phyloP scores from a whole-genome alignment of 2,113 vertebrate species.

The Pavo muticus region DNA sequence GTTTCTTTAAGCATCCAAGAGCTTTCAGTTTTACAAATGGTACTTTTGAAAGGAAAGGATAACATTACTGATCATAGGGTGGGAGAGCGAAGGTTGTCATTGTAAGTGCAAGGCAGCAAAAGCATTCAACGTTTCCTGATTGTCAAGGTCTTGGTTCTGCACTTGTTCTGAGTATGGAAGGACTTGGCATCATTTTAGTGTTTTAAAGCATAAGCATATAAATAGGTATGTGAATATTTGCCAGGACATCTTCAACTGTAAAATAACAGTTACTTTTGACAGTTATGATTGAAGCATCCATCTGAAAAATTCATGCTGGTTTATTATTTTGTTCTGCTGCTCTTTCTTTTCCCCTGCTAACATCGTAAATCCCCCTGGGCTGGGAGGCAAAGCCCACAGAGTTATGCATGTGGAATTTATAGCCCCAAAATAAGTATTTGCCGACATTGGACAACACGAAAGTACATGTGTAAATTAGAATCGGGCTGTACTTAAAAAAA shows the following conservation, averaged over 20 bases:
- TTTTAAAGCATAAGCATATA: background rate
- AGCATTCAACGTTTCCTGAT: background rate
- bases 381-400: background rate
- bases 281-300: background rate
- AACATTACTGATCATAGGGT: background rate
- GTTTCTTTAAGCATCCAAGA: background rate
- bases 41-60: background rate
- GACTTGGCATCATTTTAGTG: background rate
- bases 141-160: background rate
- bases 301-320: slow-evolving; percentile 24
- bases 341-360: background rate
- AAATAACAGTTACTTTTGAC: slow-evolving; percentile 26
- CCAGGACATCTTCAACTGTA: slow-evolving; percentile 1
- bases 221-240: background rate
- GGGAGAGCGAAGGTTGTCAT: background rate
- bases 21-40: background rate
- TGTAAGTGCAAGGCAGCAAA: background rate
- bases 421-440: slow-evolving; percentile 25
- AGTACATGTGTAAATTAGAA: slow-evolving; percentile 37
- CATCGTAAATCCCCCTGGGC: slow-evolving; percentile 31
- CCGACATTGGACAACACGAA: background rate
- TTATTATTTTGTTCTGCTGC: background rate
- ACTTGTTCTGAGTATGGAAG: background rate
- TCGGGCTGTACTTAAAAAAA: background rate
- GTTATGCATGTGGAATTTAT: slow-evolving; percentile 26